Evolutionary conservation across 2,113 vertebrate species (phyloP).

Genomic region (Symphodus melops): DNA sequence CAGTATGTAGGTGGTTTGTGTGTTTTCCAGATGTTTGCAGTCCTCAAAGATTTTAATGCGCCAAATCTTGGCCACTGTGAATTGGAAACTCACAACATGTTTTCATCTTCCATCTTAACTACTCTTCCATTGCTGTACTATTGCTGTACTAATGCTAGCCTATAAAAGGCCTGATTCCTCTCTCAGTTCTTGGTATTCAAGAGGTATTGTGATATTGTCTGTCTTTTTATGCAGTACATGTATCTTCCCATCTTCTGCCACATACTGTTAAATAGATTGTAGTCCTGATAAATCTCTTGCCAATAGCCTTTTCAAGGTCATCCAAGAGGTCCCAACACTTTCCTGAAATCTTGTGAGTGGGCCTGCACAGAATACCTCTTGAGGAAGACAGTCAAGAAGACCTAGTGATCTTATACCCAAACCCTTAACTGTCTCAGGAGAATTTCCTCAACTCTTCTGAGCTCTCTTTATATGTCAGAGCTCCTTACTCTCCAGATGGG

Average conservation of each 20-base stretch:
- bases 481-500: background rate
- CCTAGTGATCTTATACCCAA: too few species aligned
- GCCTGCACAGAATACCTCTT: background rate
- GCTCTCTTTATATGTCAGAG: too few species aligned
- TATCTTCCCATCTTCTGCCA: background rate
- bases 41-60: background rate
- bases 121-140: slow-evolving; percentile 39
- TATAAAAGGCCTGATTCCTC: slow-evolving; percentile 8
- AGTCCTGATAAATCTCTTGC: background rate
- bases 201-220: background rate
- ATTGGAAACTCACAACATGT: slow-evolving; percentile 44
- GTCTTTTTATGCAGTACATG: background rate
- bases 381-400: background rate
- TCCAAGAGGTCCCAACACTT: background rate
- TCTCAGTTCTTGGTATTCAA: background rate
- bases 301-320: background rate
- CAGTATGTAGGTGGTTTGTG: background rate
- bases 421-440: too few species aligned
- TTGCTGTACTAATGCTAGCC: slow-evolving; percentile 6
- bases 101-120: slow-evolving; percentile 31
- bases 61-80: slow-evolving; percentile 59
- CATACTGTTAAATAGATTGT: background rate
- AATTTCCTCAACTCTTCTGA: too few species aligned
- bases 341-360: background rate
- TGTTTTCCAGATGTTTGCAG: too few species aligned